Conservation (phyloP, 2,113 vertebrate species). For the Nannospalax galili region DNA sequence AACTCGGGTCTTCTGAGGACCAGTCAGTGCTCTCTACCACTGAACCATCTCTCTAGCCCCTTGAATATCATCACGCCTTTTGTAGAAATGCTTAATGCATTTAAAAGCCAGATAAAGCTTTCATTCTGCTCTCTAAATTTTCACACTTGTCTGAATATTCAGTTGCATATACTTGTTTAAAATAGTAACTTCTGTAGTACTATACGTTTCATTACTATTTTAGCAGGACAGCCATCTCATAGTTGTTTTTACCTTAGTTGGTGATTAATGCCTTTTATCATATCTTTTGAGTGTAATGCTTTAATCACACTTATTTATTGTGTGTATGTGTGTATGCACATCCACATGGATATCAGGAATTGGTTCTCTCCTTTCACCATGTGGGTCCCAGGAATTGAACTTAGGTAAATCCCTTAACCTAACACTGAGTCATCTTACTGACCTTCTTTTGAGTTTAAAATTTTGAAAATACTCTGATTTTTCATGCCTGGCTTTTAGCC, state of each 20-base stretch:
- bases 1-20: no score
- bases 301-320: neutral
- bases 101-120: neutral
- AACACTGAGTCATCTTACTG: neutral
- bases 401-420: neutral
- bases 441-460: slow-evolving; percentile 21
- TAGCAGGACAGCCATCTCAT: neutral
- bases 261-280: neutral
- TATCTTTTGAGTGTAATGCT: neutral
- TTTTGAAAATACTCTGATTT: neutral
- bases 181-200: slow-evolving; percentile 27
- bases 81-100: slow-evolving; percentile 20
- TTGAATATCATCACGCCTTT: no score
- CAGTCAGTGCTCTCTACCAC: no score
- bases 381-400: neutral
- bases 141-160: slow-evolving; percentile 5
- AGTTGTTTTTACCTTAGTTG: slow-evolving; percentile 26
- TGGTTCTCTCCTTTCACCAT: no score
- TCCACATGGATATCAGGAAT: no score
- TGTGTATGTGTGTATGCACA: no score
- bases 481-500: neutral
- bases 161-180: slow-evolving; percentile 42
- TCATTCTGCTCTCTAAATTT: slow-evolving; percentile 12
- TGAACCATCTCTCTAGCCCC: no score
- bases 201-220: slow-evolving; percentile 32